A percentile compares a stretch with the other conserved stretches of the same genome.
phyloP scores from a whole-genome alignment of 2,113 vertebrate species.

The Chaetops frenatus region DNA sequence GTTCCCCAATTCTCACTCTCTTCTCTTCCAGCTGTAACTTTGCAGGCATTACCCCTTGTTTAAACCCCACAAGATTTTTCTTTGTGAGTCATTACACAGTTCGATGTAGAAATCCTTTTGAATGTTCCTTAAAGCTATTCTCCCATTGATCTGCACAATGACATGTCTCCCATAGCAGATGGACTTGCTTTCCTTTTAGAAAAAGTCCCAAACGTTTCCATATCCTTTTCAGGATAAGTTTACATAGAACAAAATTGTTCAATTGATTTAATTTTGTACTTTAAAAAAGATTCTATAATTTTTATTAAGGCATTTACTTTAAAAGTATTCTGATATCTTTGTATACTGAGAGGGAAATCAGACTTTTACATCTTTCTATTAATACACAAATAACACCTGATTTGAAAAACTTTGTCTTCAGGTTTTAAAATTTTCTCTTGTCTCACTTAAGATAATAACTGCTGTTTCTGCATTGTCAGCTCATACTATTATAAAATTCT shows the following conservation, averaged over 20 bases:
- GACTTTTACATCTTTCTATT: not conserved
- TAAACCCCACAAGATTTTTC: not conserved
- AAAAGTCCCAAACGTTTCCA: not conserved
- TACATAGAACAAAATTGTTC: not conserved
- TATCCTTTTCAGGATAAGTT: not conserved
- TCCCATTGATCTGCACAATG: not conserved
- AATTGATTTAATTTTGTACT: not conserved
- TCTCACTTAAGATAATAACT: not conserved
- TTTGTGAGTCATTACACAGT: constrained; percentile 20
- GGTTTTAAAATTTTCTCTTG: not conserved
- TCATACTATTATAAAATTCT: not conserved
- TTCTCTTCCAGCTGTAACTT: not conserved
- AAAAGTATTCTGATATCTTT: not conserved
- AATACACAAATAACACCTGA: not conserved
- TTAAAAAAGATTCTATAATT: not conserved
- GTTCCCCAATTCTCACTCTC: not conserved
- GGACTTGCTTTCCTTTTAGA: not conserved
- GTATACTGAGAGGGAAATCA: not conserved
- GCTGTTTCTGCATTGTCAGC: not conserved
- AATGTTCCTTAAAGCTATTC: not conserved
- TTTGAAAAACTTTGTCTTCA: not conserved
- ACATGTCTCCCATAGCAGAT: not conserved
- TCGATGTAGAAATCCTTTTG: not conserved
- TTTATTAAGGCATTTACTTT: not conserved
- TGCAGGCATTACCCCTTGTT: not conserved